Base-by-base conservation (phyloP, 2,113 vertebrate genomes). In the Larimichthys polyactis region DNA sequence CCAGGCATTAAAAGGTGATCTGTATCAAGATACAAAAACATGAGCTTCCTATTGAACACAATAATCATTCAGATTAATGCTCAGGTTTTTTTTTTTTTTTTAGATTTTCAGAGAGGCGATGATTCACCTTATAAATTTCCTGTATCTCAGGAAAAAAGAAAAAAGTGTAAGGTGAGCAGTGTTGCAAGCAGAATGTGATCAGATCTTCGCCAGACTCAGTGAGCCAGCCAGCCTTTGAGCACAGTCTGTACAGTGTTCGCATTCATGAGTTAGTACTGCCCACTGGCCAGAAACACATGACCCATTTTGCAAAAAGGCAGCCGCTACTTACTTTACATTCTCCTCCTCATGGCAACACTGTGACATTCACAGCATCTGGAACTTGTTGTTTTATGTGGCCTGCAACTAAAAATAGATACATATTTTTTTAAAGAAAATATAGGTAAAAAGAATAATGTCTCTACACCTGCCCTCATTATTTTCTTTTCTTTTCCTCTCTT, bases 231-330 rank as follows among this genome's bases (percentile, higher is more conserved):
- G 36, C 19, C 1, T 27, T 16, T 68, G 44, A 68, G 55, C 40
- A 72, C 46, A 71, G 11, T 20, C 17, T 27, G 44, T n/a, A 62
- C 67, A 70, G 58, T 77, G 67, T 65, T 84, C 8, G 5, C 52
- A 72, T 85, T 80, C 49, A 78, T 71, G 22, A 77, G 27, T 19
- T 48, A 54, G 63, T 29, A 14, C 49, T 27, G 62, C 19, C 15
- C 24, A 49, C 55, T 17, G 9, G 16, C 4, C 49, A 44, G 22
- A 55, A 71, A 63, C 63, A 79, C 54, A 59, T 16, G 11, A 52
- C 2, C 32, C 16, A 10, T 80, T 82, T 24, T 60, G 24, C 19
- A 20, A 78, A 78, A 54, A 52, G 59, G 17, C 40, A 62, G 62
- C 44, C 5, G 5, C 24, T 12, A 12, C 5, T 52, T 52, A 32